Base-by-base conservation (phyloP, 92 coral and sea anemone species). In the Actinostola sp. region DNA sequence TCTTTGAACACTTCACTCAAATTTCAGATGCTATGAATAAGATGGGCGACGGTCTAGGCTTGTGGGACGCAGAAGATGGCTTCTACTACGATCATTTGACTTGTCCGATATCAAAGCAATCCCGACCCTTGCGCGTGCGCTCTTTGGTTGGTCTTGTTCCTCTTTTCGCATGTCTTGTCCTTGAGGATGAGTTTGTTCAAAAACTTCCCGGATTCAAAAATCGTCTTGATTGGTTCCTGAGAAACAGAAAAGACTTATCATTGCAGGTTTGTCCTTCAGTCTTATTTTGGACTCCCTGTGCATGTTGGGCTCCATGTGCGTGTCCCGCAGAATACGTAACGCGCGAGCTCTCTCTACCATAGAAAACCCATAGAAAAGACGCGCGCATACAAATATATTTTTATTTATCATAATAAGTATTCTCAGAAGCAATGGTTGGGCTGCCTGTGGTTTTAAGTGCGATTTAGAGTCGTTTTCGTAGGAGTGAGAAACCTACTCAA, bases 21-120 rank as follows among this genome's bases (percentile, higher is more conserved):
- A 92, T 92, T 29, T 82, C 93, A 1, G 97, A 92, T 54, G 97
- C 97, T 43, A 92, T 92, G 79, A 92, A 92, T 60, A 84, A 88
- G 38, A 85, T 86, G 91, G 84, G 92, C 12, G 91, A 86, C 62
- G 96, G 91, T 73, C 53, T 75, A 46, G 97, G 91, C 70, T 71
- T 92, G 70, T 92, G 97, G 97, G 97, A 92, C 38, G 81, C 76
- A 0, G 73, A 84, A 44, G 97, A 92, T 59, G 91, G 93, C 36
- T 92, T 92, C 79, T 92, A 92, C 70, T 88, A 92, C 62, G 93
- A 92, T 53, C 97, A 92, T 52, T 70, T 89, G 11, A 68, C 44
- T 15, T 63, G 65, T 51, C 77, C 35, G 29, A 34, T 50, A 2
- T 76, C 80, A 32, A 36, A 69, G 23, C 52, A 69, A 11, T 78